Percentiles rank a stretch among this genome's conserved stretches.
Conservation (phyloP, 2,888 invertebrate species). For the Vandiemenella viatica region DNA sequence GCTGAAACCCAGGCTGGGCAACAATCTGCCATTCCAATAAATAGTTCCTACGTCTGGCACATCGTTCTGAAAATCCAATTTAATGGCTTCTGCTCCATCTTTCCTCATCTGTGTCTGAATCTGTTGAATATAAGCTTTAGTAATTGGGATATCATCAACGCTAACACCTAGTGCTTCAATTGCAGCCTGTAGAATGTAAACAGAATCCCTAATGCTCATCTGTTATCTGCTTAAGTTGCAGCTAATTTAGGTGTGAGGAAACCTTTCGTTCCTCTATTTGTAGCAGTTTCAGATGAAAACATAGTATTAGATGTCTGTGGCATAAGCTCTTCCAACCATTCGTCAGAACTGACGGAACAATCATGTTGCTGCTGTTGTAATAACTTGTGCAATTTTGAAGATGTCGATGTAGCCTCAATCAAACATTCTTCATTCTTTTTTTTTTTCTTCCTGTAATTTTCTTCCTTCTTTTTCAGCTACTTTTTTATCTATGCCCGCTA, state of each 20-base stretch:
- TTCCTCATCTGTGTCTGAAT: constrained; percentile 15
- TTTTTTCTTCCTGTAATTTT: not conserved
- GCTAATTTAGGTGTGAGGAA: constrained; percentile 16
- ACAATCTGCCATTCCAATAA: too few relatives aligned
- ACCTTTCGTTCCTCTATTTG: constrained; percentile 1
- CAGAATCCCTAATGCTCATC: constrained; percentile 17
- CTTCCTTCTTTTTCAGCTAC: constrained; percentile 3
- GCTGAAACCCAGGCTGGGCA: too few relatives aligned
- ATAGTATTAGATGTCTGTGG: too few relatives aligned
- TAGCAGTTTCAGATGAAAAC: too few relatives aligned
- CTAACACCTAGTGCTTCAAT: too few relatives aligned
- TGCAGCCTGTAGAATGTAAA: constrained; percentile 19
- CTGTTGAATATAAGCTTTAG: constrained; percentile 16
- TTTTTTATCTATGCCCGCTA: constrained; percentile 7
- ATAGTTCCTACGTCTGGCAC: too few relatives aligned
- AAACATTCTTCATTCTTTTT: not conserved
- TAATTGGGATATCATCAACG: constrained; percentile 21
- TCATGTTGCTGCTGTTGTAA: too few relatives aligned
- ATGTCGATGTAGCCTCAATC: too few relatives aligned
- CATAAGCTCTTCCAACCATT: not conserved
- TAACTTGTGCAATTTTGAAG: too few relatives aligned
- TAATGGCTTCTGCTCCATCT: too few relatives aligned
- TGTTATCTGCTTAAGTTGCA: constrained; percentile 16
- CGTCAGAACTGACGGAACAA: not conserved
- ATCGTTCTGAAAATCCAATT: constrained; percentile 22